Base-by-base conservation (phyloP, 2,888 invertebrate species). In the Idaea straminata region DNA sequence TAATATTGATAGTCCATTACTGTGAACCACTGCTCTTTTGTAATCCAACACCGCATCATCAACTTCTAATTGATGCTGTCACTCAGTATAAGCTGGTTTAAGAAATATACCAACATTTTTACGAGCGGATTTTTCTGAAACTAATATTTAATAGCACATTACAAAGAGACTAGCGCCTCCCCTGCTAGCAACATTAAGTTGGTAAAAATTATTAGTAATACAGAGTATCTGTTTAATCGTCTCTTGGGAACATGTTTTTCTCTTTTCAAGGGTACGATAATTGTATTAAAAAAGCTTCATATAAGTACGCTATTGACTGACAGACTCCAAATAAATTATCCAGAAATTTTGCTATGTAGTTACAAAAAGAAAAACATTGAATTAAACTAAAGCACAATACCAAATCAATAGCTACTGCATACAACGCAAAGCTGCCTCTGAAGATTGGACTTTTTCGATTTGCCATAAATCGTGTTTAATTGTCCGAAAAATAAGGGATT, bases 41-140 rank as follows among this genome's bases (percentile, higher is more conserved):
- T 88, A 92, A 92, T 76, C 70, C 74, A 79, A 91, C 83, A 87
- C 92, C 91, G 88, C 84, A 77, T 77, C 83, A 89, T 89, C 89
- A 86, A 86, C 77, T 82, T 83, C 87, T 92, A 92, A 92, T 92
- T 92, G 92, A 91, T 88, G 87, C 89, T 89, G 92, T 91, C 92
- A 92, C 85, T 92, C 89, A 88, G 84, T 80, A 89, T 87, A 86
- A 88, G 86, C 81, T 82, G 80, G 47, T 47, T 47, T 47, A 47
- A 47, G 47, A 47, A 47, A 10, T 47, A 13, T 13, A 5, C 47
- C 5, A 7, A 36, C 13, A 7, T 47, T 13, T 10, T 47, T 47
- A 47, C 6, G 10, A 47, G 10, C 47, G 47, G 47, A 47, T 47
- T 47, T 47, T 5, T 7, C 10, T 47, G 10, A 10, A 47, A 47